phyloP scores from a whole-genome alignment of 2,888 invertebrate species.

The Slavum lentiscoides region DNA sequence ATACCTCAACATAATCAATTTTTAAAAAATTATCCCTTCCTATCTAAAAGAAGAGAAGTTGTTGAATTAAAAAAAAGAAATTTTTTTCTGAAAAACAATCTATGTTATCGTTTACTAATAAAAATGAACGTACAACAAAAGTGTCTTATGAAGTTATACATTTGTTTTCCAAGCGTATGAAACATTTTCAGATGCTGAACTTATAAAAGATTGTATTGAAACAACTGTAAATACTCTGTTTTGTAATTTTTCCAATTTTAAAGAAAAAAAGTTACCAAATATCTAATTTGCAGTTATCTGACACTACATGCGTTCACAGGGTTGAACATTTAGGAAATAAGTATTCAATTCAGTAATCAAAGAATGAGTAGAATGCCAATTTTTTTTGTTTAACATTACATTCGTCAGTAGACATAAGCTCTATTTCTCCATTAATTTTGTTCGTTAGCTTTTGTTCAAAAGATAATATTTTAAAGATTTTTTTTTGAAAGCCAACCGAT shows the following conservation, averaged over 20 bases:
- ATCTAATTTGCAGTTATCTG: conserved; percentile 12
- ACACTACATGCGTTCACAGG: conserved; percentile 11
- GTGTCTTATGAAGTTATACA: conserved; percentile 4
- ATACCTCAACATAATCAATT: conserved; percentile 7
- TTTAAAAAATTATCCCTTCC: background rate
- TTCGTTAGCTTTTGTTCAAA: too few relatives aligned
- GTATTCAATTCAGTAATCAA: conserved; percentile 5
- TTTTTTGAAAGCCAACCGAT: too few relatives aligned
- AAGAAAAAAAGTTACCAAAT: conserved; percentile 8
- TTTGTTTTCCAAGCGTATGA: background rate
- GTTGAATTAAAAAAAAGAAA: background rate
- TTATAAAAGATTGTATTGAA: conserved; percentile 13
- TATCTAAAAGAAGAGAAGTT: background rate
- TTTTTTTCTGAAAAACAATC: conserved; percentile 6
- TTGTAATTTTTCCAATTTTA: conserved; percentile 30
- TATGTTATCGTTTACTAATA: background rate
- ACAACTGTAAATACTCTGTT: conserved; percentile 8
- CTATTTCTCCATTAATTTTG: too few relatives aligned
- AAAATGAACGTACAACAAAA: conserved; percentile 20
- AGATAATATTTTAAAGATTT: too few relatives aligned
- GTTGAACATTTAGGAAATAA: conserved; percentile 15
- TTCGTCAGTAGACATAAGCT: too few relatives aligned
- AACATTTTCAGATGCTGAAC: conserved; percentile 13
- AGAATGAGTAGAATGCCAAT: background rate
- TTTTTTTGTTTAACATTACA: too few relatives aligned